These are phyloP conservation scores for Megalops atlanticus DNA, from an alignment of 2,113 vertebrate genomes.

Conservation along the genomic window DNA sequence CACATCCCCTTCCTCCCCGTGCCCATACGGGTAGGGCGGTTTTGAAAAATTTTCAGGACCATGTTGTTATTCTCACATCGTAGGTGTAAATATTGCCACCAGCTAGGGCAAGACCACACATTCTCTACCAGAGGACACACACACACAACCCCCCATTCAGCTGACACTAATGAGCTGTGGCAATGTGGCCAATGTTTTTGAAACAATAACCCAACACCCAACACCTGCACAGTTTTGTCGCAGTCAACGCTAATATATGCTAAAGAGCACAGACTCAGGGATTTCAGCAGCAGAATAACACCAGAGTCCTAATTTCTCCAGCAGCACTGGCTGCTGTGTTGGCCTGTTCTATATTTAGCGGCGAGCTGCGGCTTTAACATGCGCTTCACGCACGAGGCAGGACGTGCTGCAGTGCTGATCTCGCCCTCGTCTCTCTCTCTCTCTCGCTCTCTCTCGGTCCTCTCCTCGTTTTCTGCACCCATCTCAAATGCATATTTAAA, in stretches of 20 bases:
- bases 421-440: not conserved
- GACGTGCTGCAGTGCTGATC: not conserved
- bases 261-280: too few relatives aligned
- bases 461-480: too few relatives aligned
- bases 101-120: not conserved
- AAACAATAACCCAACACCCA: too few relatives aligned
- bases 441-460: too few relatives aligned
- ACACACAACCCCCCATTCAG: not conserved
- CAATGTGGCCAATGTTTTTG: too few relatives aligned
- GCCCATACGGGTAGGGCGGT: not conserved
- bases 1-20: not conserved
- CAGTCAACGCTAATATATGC: too few relatives aligned
- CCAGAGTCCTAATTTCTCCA: not conserved
- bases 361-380: constrained; percentile 15
- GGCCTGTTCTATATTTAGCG: constrained; percentile 30
- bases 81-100: not conserved
- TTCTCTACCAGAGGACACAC: not conserved
- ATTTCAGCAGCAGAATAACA: not conserved
- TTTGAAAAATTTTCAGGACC: not conserved
- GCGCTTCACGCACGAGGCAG: not conserved
- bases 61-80: not conserved
- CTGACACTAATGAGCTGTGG: too few relatives aligned
- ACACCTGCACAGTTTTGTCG: too few relatives aligned
- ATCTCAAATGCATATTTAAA: too few relatives aligned
- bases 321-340: not conserved